Evolutionary conservation across 2,797 vertebrate genomes (phyloP).

Genomic region (Chloroceryle inda): DNA sequence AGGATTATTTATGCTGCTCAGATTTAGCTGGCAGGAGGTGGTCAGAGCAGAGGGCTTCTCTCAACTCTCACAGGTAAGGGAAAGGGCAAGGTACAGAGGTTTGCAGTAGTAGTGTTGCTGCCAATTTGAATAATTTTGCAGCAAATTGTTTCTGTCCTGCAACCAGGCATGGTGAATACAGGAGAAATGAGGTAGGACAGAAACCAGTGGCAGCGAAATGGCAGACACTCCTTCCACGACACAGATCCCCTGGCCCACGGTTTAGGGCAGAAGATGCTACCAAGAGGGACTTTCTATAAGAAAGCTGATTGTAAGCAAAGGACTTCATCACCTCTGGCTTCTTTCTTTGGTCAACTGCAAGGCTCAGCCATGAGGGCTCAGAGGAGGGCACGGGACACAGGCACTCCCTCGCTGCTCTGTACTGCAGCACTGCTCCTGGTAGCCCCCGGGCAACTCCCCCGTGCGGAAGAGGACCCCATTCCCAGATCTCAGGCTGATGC

Average conservation of each 20-base stretch:
- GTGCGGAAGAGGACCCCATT: accelerated
- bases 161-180: background rate
- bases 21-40: background rate
- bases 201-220: background rate
- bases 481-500: background rate
- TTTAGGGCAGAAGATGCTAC: background rate
- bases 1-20: background rate
- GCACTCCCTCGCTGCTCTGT: background rate
- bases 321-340: background rate
- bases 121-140: background rate
- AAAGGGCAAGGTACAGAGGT: background rate
- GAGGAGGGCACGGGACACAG: accelerated
- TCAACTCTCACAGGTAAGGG: background rate
- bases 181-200: background rate
- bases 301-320: background rate
- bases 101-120: background rate
- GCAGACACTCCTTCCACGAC: background rate
- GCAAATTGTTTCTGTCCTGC: accelerated
- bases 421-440: background rate
- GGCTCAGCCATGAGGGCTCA: background rate
- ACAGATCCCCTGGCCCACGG: background rate
- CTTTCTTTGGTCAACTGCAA: background rate
- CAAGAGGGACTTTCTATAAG: background rate
- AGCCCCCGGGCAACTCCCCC: background rate
- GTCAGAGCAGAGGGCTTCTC: background rate